A percentile compares a stretch with the other conserved stretches of the same genome.
Conservation (phyloP, 1,140 invertebrate species). For the Dinoponera quadriceps region DNA sequence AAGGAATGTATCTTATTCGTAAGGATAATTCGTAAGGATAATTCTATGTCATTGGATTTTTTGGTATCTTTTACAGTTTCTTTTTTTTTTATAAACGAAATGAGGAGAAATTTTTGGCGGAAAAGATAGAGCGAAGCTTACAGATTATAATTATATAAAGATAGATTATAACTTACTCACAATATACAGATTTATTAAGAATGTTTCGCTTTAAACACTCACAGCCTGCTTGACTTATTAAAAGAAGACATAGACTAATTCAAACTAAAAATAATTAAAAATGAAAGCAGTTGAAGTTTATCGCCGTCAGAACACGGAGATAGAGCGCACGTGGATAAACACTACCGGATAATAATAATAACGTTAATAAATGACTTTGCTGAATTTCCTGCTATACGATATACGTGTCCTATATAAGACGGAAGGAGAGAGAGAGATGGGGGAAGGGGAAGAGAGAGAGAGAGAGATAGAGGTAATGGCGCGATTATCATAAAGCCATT, state of each 20-base stretch:
- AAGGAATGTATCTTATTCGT: too few relatives aligned
- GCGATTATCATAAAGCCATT: conserved; percentile 9
- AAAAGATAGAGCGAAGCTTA: too few relatives aligned
- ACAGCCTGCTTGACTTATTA: background rate
- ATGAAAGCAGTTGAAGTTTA: background rate
- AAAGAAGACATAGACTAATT: background rate
- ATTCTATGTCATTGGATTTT: too few relatives aligned
- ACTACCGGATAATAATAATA: background rate
- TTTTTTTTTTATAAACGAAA: too few relatives aligned
- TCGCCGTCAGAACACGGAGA: background rate
- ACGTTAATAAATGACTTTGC: background rate
- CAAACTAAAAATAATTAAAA: background rate
- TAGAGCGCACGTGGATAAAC: conserved; percentile 4
- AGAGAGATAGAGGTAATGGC: background rate
- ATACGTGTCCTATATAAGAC: background rate
- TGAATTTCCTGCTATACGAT: background rate
- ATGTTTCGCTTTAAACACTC: background rate
- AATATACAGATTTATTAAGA: background rate
- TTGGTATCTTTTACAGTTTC: too few relatives aligned
- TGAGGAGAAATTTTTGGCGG: too few relatives aligned
- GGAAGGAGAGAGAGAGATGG: too few relatives aligned
- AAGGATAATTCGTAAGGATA: too few relatives aligned
- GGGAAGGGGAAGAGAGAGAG: too few relatives aligned
- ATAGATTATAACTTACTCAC: background rate
- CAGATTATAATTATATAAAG: too few relatives aligned